Conservation (phyloP, 2,113 vertebrate species). For the Camelus dromedarius region DNA sequence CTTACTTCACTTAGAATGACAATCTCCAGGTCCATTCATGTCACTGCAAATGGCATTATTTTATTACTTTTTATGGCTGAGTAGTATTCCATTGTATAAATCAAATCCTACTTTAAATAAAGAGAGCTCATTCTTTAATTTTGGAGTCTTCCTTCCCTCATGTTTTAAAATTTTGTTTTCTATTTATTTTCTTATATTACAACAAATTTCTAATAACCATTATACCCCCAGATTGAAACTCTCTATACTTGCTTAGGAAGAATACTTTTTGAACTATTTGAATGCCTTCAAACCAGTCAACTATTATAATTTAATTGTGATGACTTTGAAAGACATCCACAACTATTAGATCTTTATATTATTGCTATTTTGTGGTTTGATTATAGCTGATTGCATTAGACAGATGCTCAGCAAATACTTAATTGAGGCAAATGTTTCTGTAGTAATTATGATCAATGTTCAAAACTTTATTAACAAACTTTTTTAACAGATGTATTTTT, state of each 20-base stretch:
- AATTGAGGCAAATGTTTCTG: background rate
- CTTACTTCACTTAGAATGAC: no score
- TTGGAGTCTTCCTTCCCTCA: background rate
- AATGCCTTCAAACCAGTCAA: background rate
- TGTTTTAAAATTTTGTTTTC: background rate
- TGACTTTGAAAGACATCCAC: background rate
- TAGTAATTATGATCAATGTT: background rate
- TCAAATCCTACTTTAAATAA: slow-evolving; percentile 34
- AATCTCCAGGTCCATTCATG: no score
- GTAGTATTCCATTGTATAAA: no score
- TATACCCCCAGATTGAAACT: background rate
- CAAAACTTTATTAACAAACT: background rate
- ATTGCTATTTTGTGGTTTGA: background rate
- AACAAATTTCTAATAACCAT: background rate
- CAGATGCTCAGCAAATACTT: background rate
- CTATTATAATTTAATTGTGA: background rate
- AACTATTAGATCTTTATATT: background rate
- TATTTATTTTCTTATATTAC: background rate
- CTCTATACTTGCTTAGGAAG: slow-evolving; percentile 15
- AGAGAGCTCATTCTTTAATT: background rate
- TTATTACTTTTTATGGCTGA: no score
- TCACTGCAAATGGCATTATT: no score
- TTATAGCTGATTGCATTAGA: background rate
- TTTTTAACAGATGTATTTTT: background rate
- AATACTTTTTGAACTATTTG: background rate